phyloP scores from a whole-genome alignment of 2,888 invertebrate genomes.

The Andrena dorsata region DNA sequence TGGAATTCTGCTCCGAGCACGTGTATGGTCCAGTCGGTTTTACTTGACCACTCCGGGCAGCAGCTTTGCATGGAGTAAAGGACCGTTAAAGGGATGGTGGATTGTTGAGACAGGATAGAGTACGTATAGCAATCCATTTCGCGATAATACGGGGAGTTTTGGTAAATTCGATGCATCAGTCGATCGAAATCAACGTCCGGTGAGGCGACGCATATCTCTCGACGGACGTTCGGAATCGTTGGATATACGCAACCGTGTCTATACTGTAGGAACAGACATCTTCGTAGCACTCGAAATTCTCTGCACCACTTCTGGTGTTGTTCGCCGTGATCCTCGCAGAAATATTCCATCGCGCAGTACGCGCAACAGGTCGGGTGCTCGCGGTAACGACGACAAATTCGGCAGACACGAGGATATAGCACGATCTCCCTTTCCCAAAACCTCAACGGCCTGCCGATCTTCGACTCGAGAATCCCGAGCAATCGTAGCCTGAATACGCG shows the following conservation, averaged over 20 bases:
- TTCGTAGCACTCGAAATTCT: conserved; percentile 88
- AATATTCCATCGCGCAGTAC: conserved; percentile 88
- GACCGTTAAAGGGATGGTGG: conserved; percentile 89
- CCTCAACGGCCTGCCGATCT: conserved; percentile 87
- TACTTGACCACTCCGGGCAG: conserved; percentile 74
- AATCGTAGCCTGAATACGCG: conserved; percentile 88
- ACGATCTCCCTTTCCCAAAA: conserved; percentile 90
- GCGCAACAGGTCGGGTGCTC: conserved; percentile 87
- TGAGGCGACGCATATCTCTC: conserved; percentile 59
- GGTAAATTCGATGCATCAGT: conserved; percentile 85
- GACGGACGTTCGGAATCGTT: conserved; percentile 86
- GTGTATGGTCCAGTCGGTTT: conserved; percentile 84
- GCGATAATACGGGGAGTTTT: conserved; percentile 84
- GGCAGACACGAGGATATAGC: conserved; percentile 89
- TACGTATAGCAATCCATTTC: conserved; percentile 87
- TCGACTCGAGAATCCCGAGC: conserved; percentile 87
- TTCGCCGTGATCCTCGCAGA: conserved; percentile 86
- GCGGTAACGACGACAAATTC: conserved; percentile 84
- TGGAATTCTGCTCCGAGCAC: conserved; percentile 90
- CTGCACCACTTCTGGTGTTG: conserved; percentile 88
- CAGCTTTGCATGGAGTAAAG: conserved; percentile 87
- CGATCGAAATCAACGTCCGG: conserved; percentile 85
- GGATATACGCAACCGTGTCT: conserved; percentile 87
- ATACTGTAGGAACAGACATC: conserved; percentile 87
- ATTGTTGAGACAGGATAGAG: conserved; percentile 88